Conservation (phyloP, 2,113 vertebrate species). For the Nesogale talazaci region DNA sequence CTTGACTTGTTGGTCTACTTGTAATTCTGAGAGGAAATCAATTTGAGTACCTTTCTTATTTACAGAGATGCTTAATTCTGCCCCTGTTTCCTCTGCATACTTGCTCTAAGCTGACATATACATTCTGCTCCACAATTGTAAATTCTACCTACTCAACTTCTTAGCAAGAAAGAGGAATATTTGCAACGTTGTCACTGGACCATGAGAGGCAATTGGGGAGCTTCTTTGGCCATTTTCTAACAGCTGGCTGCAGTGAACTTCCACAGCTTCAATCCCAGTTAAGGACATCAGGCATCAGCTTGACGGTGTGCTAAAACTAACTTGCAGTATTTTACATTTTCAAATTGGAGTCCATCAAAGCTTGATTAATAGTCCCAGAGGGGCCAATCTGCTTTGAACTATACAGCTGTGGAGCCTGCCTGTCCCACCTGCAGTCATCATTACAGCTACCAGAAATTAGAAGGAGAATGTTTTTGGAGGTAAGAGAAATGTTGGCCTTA, state of each 20-base stretch:
- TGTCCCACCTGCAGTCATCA: background rate
- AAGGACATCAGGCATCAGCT: background rate
- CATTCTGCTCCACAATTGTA: background rate
- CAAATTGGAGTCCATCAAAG: conserved; percentile 17
- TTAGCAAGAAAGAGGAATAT: background rate
- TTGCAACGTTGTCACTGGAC: background rate
- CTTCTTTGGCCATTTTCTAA: background rate
- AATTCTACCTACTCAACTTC: background rate
- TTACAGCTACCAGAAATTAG: background rate
- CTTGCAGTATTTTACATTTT: conserved; percentile 50
- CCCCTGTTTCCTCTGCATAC: background rate
- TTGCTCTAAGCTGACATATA: background rate
- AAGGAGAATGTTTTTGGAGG: background rate
- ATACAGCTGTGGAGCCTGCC: background rate
- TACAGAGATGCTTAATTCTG: background rate
- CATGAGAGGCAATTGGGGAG: background rate
- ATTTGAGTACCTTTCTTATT: background rate
- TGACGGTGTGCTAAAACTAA: conserved; percentile 51
- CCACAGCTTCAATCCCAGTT: background rate
- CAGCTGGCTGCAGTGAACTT: conserved; percentile 48
- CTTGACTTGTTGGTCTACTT: background rate
- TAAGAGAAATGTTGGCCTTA: background rate
- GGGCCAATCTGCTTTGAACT: background rate
- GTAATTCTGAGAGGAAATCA: background rate
- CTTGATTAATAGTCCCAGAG: background rate